Conservation (phyloP, 2,797 vertebrate species). For the Hirundo rustica region DNA sequence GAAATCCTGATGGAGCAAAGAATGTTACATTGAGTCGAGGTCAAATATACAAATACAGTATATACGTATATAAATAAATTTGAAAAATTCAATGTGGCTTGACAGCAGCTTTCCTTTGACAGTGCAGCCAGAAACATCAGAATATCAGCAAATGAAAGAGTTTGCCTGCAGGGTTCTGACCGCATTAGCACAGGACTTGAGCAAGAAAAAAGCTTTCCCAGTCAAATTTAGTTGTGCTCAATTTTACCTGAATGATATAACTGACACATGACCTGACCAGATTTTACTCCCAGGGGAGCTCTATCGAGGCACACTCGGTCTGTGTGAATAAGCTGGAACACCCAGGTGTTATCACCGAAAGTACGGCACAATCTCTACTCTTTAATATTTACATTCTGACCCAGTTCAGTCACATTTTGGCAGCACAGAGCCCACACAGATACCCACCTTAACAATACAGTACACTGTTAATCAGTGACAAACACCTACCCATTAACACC, state of each 20-base stretch:
- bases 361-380: not conserved
- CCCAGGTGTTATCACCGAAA: not conserved
- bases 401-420: not conserved
- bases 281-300: not conserved
- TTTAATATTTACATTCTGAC: constrained; percentile 16
- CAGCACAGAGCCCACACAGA: not conserved
- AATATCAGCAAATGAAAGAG: not conserved
- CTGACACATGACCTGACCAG: not conserved
- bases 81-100: not conserved
- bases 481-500: not conserved
- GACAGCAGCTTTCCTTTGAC: not conserved
- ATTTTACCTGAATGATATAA: not conserved
- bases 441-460: not conserved
- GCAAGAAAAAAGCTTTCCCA: not conserved
- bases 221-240: not conserved
- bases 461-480: not conserved
- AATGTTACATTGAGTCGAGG: not conserved
- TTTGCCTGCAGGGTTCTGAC: not conserved
- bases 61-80: not conserved
- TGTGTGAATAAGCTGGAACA: not conserved
- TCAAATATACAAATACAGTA: not conserved
- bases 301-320: not conserved
- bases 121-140: not conserved
- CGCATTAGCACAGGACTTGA: not conserved
- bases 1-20: not conserved